Evolutionary conservation across 2,113 vertebrate genomes (phyloP).

Genomic region (Sander lucioperca): DNA sequence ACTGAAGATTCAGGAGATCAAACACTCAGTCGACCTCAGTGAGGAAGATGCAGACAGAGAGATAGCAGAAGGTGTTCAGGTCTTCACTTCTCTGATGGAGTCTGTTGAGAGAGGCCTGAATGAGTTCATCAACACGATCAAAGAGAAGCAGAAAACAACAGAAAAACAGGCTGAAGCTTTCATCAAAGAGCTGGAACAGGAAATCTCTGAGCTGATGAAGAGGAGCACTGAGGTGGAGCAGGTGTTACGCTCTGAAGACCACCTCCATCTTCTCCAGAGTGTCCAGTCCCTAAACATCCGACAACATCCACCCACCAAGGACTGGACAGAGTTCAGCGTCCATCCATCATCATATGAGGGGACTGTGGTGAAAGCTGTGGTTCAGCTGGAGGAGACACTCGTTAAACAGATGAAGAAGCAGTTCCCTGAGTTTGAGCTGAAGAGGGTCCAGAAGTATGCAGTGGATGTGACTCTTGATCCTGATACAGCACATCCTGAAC

Average conservation of each 20-base stretch:
- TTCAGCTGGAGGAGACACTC: conserved; percentile 29
- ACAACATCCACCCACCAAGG: background rate
- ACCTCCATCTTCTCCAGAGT: background rate
- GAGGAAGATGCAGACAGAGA: conserved; percentile 19
- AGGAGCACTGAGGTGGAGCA: conserved; percentile 10
- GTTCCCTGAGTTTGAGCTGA: conserved; percentile 3
- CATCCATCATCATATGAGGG: conserved; percentile 1
- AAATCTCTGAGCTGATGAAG: conserved; percentile 21
- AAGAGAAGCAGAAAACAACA: background rate
- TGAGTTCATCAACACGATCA: background rate
- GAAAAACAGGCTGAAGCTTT: background rate
- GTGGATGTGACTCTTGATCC: too few species aligned
- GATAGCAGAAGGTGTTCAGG: conserved; percentile 11
- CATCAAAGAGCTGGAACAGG: conserved; percentile 20
- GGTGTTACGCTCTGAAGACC: conserved; percentile 19
- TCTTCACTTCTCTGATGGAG: conserved; percentile 25
- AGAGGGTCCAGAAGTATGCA: conserved; percentile 13
- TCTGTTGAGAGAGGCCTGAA: conserved; percentile 5
- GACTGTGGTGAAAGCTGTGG: conserved; percentile 11
- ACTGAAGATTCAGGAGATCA: conserved; percentile 24
- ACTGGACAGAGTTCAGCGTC: conserved; percentile 11
- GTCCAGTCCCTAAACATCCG: background rate
- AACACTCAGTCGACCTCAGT: background rate
- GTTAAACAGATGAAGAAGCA: background rate
- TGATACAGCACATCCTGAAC: too few species aligned